phyloP scores from a whole-genome alignment of 1,140 invertebrate species.

The Formica exsecta region DNA sequence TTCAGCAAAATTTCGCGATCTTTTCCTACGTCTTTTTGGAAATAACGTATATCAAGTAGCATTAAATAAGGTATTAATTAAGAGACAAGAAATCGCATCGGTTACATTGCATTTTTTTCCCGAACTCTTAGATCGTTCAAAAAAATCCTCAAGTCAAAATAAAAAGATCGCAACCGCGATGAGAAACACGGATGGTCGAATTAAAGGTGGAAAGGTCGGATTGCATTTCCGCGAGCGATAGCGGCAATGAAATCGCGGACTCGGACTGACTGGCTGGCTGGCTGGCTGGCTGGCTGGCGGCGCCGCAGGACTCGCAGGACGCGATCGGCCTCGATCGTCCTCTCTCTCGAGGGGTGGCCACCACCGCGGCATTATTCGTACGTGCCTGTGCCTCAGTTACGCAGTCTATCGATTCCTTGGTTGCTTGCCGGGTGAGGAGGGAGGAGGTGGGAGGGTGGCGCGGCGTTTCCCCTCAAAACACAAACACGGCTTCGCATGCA shows the following conservation, averaged over 20 bases:
- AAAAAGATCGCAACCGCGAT: no score
- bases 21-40: neutral
- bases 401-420: constrained; percentile 78
- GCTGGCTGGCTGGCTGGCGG: neutral
- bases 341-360: constrained; percentile 70
- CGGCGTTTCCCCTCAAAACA: constrained; percentile 78
- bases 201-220: neutral
- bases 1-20: neutral
- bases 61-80: neutral
- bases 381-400: constrained; percentile 77
- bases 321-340: constrained; percentile 69
- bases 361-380: constrained; percentile 74
- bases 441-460: constrained; percentile 50
- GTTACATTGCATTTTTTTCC: no score
- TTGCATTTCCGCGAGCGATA: neutral
- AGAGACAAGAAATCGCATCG: neutral
- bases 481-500: constrained; percentile 77
- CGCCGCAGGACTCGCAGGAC: constrained; percentile 33
- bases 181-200: neutral
- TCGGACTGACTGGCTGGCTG: neutral
- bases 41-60: no score
- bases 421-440: constrained; percentile 57
- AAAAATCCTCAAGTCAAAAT: neutral
- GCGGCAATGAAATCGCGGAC: constrained; percentile 26
- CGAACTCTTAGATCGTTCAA: neutral